phyloP scores from a whole-genome alignment of 2,888 invertebrate genomes.

The Blastobasis adustella region DNA sequence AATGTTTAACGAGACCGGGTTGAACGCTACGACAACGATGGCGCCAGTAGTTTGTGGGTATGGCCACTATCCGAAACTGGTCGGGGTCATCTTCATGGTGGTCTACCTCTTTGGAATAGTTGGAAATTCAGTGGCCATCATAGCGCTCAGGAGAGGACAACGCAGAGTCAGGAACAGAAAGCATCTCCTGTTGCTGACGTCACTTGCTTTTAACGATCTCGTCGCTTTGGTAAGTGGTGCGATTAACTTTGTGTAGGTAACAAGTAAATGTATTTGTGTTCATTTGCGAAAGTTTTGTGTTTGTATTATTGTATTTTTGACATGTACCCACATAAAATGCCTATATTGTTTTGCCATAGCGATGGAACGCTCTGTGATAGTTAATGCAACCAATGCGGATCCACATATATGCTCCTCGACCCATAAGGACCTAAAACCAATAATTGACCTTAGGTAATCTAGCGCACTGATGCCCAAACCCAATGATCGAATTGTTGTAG shows the following conservation, averaged over 20 bases:
- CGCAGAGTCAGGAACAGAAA: slow-evolving; percentile 84
- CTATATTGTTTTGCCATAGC: too few species aligned
- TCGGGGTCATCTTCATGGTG: slow-evolving; percentile 57
- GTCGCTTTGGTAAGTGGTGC: slow-evolving; percentile 73
- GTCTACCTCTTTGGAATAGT: slow-evolving; percentile 80
- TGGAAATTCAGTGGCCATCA: slow-evolving; percentile 85
- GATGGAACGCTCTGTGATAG: not conserved
- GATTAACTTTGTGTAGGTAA: not conserved
- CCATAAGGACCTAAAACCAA: too few species aligned
- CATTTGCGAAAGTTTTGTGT: not conserved
- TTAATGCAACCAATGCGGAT: not conserved
- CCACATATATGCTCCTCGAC: too few species aligned
- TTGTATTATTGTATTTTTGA: not conserved
- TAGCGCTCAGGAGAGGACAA: slow-evolving; percentile 81
- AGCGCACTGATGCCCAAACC: too few species aligned
- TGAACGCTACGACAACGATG: too few species aligned
- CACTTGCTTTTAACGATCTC: slow-evolving; percentile 86
- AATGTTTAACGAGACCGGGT: not conserved
- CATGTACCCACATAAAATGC: not conserved
- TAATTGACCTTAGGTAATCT: too few species aligned
- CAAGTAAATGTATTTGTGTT: not conserved
- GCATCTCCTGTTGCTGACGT: slow-evolving; percentile 86
- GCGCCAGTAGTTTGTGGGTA: not conserved
- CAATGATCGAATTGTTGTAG: slow-evolving; percentile 18
- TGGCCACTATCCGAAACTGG: slow-evolving; percentile 11